Evolutionary conservation across 2,888 invertebrate genomes (phyloP).

Genomic region (Drosophila meridionalis): DNA sequence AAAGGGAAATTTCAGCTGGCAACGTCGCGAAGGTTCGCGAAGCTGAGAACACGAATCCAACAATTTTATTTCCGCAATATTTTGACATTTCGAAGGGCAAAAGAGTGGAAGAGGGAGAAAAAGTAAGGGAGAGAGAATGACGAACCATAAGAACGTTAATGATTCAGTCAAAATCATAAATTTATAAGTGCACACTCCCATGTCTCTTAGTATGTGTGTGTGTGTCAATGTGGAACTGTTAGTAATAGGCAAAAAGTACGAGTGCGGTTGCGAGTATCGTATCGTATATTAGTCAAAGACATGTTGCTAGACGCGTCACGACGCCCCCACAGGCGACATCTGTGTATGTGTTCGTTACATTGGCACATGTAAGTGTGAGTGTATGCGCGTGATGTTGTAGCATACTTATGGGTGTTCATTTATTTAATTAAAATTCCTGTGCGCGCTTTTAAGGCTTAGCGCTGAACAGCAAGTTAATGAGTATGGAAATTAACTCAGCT

Average conservation of each 20-base stretch:
- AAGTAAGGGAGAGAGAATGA: slow-evolving; percentile 11
- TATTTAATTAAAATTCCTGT: slow-evolving; percentile 60
- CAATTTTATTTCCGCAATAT: slow-evolving; percentile 62
- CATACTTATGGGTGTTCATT: slow-evolving; percentile 64
- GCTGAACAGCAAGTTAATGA: slow-evolving; percentile 1
- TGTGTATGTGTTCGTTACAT: slow-evolving; percentile 1
- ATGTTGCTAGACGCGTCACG: slow-evolving; percentile 63
- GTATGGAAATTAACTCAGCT: slow-evolving; percentile 42
- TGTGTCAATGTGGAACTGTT: background rate
- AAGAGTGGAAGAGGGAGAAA: slow-evolving; percentile 38
- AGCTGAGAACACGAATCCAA: slow-evolving; percentile 18
- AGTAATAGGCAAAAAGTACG: slow-evolving; percentile 19
- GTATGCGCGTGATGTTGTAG: slow-evolving; percentile 50
- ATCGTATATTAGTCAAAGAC: slow-evolving; percentile 61
- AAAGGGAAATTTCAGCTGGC: slow-evolving; percentile 31
- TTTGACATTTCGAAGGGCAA: slow-evolving; percentile 80
- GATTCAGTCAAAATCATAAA: slow-evolving; percentile 62
- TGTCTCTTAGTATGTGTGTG: background rate
- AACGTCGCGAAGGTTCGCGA: slow-evolving; percentile 18
- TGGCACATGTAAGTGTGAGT: background rate
- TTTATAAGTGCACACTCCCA: slow-evolving; percentile 36
- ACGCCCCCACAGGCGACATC: background rate
- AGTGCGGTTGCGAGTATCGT: slow-evolving; percentile 30
- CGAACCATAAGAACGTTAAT: slow-evolving; percentile 14
- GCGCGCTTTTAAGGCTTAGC: slow-evolving; percentile 26